phyloP scores from a whole-genome alignment of 2,113 vertebrate genomes.

The Heloderma charlesbogerti region DNA sequence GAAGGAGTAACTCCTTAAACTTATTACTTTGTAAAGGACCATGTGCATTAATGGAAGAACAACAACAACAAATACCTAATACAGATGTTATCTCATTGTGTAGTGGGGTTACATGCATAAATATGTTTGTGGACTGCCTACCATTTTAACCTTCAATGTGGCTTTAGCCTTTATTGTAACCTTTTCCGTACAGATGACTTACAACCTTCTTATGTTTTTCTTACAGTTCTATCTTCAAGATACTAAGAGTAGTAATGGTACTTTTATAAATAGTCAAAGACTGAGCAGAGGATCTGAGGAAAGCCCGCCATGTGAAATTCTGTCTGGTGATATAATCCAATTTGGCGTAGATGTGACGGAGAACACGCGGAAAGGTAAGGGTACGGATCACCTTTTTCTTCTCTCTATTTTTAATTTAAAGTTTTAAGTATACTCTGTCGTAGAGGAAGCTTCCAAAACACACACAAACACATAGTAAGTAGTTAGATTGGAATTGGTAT shows the following conservation, averaged over 20 bases:
- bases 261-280: conserved; percentile 99
- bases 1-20: background rate
- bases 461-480: background rate
- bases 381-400: conserved; percentile 65
- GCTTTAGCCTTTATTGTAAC: background rate
- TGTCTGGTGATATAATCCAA: conserved; percentile 98
- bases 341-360: conserved; percentile 99
- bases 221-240: conserved; percentile 98
- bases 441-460: background rate
- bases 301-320: conserved; percentile 97
- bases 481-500: background rate
- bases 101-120: background rate
- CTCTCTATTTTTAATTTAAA: background rate
- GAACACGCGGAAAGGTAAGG: conserved; percentile 97
- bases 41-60: background rate
- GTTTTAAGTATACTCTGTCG: background rate
- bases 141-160: background rate
- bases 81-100: background rate
- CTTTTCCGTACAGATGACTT: background rate
- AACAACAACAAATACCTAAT: background rate
- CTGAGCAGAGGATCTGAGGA: conserved; percentile 98
- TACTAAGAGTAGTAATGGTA: conserved; percentile 99
- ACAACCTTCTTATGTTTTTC: conserved; percentile 41
- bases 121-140: background rate
- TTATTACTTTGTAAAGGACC: background rate